phyloP scores from a whole-genome alignment of 2,888 invertebrate species.

The Heteropelma amictum region DNA sequence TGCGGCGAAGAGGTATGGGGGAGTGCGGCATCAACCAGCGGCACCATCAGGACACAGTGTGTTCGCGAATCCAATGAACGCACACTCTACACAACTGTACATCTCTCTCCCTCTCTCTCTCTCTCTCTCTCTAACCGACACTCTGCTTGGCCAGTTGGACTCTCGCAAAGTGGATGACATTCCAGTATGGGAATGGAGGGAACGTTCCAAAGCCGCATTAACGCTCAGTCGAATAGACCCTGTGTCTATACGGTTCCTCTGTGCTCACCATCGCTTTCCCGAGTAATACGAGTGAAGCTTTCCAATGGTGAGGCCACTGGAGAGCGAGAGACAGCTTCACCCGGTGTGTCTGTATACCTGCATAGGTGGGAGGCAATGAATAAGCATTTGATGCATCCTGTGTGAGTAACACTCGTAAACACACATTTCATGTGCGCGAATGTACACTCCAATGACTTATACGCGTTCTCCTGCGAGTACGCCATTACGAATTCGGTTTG shows the following conservation, averaged over 20 bases:
- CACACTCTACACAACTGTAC: too few relatives aligned
- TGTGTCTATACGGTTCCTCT: slow-evolving; percentile 46
- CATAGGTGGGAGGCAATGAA: background rate
- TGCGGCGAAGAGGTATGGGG: slow-evolving; percentile 6
- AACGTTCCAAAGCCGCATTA: slow-evolving; percentile 57
- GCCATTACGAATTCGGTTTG: slow-evolving; percentile 57
- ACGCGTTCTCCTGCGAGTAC: slow-evolving; percentile 21
- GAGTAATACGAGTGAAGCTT: slow-evolving; percentile 39
- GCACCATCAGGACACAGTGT: slow-evolving; percentile 43
- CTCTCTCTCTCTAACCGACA: slow-evolving; percentile 22
- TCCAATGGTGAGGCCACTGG: too few relatives aligned
- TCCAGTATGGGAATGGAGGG: slow-evolving; percentile 32
- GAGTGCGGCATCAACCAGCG: slow-evolving; percentile 39
- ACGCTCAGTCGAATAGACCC: slow-evolving; percentile 55
- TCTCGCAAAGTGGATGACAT: slow-evolving; percentile 59
- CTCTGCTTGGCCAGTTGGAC: slow-evolving; percentile 32
- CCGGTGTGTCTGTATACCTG: slow-evolving; percentile 9
- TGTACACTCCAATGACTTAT: slow-evolving; percentile 43
- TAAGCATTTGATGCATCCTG: slow-evolving; percentile 3
- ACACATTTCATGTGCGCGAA: background rate
- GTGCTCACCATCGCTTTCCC: slow-evolving; percentile 35
- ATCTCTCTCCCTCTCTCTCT: background rate
- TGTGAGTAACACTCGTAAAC: background rate
- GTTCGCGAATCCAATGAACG: slow-evolving; percentile 33
- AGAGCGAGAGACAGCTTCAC: too few relatives aligned